Percentiles rank a stretch among this genome's conserved stretches.
Conservation (phyloP, 2,888 invertebrate genomes). For the Cryptophagus acutangulus region DNA sequence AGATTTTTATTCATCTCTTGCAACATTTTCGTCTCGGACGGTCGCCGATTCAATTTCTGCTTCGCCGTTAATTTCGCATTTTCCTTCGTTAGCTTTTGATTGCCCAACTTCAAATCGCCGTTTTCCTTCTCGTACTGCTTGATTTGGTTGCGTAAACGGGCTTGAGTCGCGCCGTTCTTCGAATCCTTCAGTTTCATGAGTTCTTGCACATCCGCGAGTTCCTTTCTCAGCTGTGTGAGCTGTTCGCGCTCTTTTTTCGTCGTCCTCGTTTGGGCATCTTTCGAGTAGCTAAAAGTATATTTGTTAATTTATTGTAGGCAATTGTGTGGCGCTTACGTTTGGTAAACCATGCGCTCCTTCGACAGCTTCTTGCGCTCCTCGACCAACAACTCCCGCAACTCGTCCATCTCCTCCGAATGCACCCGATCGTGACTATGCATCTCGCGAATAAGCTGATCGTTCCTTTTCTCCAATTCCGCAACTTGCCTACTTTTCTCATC, state of each 20-base stretch:
- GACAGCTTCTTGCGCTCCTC: conserved; percentile 57
- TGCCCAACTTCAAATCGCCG: conserved; percentile 57
- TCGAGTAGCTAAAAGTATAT: conserved; percentile 53
- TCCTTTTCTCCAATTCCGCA: conserved; percentile 51
- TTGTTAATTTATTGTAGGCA: too few relatives aligned
- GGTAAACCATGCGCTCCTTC: conserved; percentile 55
- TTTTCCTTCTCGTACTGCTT: conserved; percentile 69
- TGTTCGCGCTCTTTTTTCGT: conserved; percentile 68
- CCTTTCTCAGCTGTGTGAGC: conserved; percentile 58
- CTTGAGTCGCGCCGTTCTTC: conserved; percentile 65
- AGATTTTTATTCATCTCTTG: conserved; percentile 69
- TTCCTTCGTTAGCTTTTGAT: conserved; percentile 63
- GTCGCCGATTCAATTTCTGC: conserved; percentile 54
- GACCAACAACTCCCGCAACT: conserved; percentile 59
- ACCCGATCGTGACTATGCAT: conserved; percentile 41
- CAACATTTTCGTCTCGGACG: conserved; percentile 63
- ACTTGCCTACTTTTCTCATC: conserved; percentile 44
- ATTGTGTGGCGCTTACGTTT: conserved; percentile 43
- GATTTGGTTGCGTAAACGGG: conserved; percentile 68
- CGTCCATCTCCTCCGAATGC: conserved; percentile 61
- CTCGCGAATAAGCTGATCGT: conserved; percentile 24
- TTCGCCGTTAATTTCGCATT: conserved; percentile 60
- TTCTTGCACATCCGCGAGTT: conserved; percentile 61
- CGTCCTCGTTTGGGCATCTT: conserved; percentile 62
- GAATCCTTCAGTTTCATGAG: conserved; percentile 69